These are phyloP conservation scores for Pseudolycoriella hygida DNA, from an alignment of 2,888 invertebrate genomes.

Conservation along the genomic window DNA sequence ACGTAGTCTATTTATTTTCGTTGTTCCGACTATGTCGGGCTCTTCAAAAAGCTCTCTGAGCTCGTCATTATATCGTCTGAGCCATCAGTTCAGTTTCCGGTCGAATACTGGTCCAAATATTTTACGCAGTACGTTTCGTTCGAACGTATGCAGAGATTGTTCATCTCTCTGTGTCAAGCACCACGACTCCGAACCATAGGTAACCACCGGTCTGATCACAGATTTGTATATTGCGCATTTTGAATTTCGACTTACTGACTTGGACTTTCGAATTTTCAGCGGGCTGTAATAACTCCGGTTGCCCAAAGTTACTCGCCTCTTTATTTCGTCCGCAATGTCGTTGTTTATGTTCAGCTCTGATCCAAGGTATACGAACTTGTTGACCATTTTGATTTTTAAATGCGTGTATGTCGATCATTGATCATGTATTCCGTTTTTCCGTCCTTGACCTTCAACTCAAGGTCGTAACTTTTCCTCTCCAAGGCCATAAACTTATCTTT, in stretches of 20 bases:
- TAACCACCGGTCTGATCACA: background rate
- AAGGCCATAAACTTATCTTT: background rate
- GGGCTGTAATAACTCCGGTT: background rate
- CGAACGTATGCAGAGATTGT: background rate
- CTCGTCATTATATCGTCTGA: background rate
- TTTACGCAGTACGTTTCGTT: background rate
- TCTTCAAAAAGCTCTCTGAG: background rate
- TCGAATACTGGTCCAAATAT: background rate
- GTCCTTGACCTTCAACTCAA: background rate
- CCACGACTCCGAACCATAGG: background rate
- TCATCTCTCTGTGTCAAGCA: background rate
- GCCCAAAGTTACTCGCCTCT: background rate
- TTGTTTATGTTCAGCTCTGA: background rate
- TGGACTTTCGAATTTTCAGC: background rate
- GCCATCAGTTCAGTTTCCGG: background rate
- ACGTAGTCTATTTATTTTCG: background rate
- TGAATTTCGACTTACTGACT: background rate
- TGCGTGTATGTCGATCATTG: too few species aligned
- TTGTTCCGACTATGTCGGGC: background rate
- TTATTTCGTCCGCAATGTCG: background rate
- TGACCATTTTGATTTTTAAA: background rate
- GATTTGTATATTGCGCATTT: background rate
- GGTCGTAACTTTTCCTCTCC: background rate
- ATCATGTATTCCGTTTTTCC: background rate
- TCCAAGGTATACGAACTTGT: background rate